These are phyloP conservation scores for Neoitamus cyanurus DNA, from an alignment of 2,888 invertebrate genomes.

Conservation along the genomic window DNA sequence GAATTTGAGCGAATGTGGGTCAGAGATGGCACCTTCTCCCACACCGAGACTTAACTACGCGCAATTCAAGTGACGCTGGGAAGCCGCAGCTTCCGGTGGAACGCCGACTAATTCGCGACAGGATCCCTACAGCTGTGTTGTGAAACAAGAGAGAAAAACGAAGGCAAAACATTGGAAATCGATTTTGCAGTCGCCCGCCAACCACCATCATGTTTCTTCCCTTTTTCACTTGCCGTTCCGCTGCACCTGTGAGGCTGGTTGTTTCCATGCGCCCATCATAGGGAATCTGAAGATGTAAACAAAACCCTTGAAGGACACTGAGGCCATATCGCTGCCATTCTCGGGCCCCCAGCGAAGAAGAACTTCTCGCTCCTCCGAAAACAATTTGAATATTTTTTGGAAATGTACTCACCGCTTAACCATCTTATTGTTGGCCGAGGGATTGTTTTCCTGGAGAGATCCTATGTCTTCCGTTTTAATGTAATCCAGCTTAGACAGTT, in stretches of 20 bases:
- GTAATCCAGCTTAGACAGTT: constrained; percentile 65
- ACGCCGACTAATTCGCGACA: neutral
- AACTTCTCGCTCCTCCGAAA: neutral
- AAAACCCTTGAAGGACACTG: constrained; percentile 30
- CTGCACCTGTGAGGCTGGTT: constrained; percentile 10
- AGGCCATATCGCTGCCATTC: neutral
- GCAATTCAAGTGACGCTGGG: neutral
- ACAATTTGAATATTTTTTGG: neutral
- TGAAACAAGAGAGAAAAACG: neutral
- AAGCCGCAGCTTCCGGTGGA: neutral
- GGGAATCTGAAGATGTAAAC: constrained; percentile 37
- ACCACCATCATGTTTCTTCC: constrained; percentile 6
- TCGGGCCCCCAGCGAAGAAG: neutral
- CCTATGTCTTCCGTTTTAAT: constrained; percentile 66
- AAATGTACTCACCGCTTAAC: constrained; percentile 64
- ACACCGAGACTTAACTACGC: neutral
- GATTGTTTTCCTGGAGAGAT: constrained; percentile 66
- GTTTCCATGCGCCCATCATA: constrained; percentile 44
- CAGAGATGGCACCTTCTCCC: neutral
- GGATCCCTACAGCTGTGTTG: constrained; percentile 30
- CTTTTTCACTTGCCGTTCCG: neutral
- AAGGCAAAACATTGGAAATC: constrained; percentile 40
- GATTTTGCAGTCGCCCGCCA: constrained; percentile 48
- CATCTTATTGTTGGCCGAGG: constrained; percentile 67
- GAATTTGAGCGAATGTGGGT: neutral